Evolutionary conservation across 1,140 invertebrate species (phyloP).

Genomic region (Oncopodura yosiiana): DNA sequence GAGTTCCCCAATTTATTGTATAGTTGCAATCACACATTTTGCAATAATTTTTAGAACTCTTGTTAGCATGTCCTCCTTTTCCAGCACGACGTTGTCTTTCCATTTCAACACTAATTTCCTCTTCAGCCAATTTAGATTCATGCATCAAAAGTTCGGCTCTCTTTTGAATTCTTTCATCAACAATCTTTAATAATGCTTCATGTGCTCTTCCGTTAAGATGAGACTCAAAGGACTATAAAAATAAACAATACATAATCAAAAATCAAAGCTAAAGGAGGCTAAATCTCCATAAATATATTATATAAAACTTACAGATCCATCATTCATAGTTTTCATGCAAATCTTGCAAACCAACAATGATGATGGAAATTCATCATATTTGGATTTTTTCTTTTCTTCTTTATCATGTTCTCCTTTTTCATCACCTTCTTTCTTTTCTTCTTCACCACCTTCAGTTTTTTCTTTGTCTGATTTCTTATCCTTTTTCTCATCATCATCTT

Average conservation of each 20-base stretch:
- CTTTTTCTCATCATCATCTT: slow-evolving; percentile 1
- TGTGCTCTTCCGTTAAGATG: slow-evolving; percentile 31
- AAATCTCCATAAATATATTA: neutral
- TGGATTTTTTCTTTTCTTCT: slow-evolving; percentile 21
- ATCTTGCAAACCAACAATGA: slow-evolving; percentile 29
- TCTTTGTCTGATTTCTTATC: neutral
- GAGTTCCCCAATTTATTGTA: slow-evolving; percentile 30
- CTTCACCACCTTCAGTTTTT: neutral
- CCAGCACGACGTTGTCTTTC: slow-evolving; percentile 29
- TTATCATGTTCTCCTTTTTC: slow-evolving; percentile 10
- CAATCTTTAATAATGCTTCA: slow-evolving; percentile 23
- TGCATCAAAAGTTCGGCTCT: slow-evolving; percentile 30
- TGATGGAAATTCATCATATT: slow-evolving; percentile 29
- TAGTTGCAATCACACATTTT: slow-evolving; percentile 36
- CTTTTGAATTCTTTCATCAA: slow-evolving; percentile 29
- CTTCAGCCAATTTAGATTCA: slow-evolving; percentile 29
- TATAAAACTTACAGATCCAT: slow-evolving; percentile 21
- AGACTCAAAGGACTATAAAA: slow-evolving; percentile 32
- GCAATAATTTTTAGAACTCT: slow-evolving; percentile 27
- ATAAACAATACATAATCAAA: neutral
- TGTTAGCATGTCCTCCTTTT: slow-evolving; percentile 17
- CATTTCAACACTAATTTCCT: slow-evolving; percentile 32
- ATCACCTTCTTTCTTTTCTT: slow-evolving; percentile 13
- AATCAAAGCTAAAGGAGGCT: neutral
- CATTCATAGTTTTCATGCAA: slow-evolving; percentile 31